A percentile compares a stretch with the other conserved stretches of the same genome.
These are phyloP conservation scores for Ptychoptera albimana DNA, from an alignment of 2,888 invertebrate species.

Conservation along the genomic window DNA sequence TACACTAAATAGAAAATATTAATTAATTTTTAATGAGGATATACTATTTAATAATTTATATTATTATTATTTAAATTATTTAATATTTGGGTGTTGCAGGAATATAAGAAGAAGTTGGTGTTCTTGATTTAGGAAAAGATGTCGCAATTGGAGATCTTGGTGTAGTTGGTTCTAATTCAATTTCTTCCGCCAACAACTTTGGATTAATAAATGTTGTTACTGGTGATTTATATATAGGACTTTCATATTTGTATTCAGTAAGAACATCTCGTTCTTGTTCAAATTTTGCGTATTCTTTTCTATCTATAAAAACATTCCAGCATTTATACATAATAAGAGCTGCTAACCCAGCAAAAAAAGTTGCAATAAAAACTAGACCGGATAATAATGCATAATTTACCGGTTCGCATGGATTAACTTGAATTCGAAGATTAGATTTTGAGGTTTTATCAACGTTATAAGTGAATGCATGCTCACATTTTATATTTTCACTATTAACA, in stretches of 20 bases:
- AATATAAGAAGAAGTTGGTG: too few species aligned
- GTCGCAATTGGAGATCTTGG: too few species aligned
- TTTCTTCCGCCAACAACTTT: conserved; percentile 16
- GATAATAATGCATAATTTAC: conserved; percentile 16
- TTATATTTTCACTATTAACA: conserved; percentile 18
- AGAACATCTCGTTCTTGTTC: conserved; percentile 30
- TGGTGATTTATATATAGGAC: conserved; percentile 49
- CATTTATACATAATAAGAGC: conserved; percentile 30
- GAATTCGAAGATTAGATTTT: conserved; percentile 19
- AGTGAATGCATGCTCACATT: conserved; percentile 23
- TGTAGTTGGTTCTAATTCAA: neutral
- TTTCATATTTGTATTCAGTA: conserved; percentile 29
- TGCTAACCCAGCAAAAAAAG: conserved; percentile 33
- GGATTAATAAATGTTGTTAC: conserved; percentile 39
- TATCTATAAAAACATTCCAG: conserved; percentile 34
- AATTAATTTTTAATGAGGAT: too few species aligned
- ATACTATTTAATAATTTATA: too few species aligned
- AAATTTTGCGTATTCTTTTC: conserved; percentile 38
- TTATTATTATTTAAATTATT: too few species aligned
- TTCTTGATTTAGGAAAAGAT: too few species aligned
- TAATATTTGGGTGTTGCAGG: too few species aligned
- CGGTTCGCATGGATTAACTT: conserved; percentile 18
- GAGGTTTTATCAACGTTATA: conserved; percentile 17
- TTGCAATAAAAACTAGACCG: conserved; percentile 30
- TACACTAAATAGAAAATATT: too few species aligned